Percentiles rank a stretch among this genome's conserved stretches.
These are phyloP conservation scores for Seriola quinqueradiata DNA, from an alignment of 2,113 vertebrate species.

Conservation along the genomic window DNA sequence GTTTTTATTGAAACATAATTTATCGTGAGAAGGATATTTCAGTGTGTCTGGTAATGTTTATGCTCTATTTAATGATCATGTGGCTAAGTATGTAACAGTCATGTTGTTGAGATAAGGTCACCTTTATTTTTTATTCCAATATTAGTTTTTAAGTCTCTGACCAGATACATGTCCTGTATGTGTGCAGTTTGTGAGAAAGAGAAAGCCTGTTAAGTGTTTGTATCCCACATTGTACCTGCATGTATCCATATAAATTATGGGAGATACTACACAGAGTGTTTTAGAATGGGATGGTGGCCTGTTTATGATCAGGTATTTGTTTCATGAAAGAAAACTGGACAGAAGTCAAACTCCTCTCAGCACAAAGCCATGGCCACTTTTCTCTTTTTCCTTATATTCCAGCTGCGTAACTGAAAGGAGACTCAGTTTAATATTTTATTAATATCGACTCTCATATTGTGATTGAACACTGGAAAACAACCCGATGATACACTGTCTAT, in stretches of 20 bases:
- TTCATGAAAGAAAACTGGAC: conserved; percentile 51
- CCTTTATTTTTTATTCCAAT: neutral
- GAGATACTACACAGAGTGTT: conserved; percentile 2
- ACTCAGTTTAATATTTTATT: conserved; percentile 29
- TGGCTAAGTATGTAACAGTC: neutral
- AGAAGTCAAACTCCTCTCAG: conserved; percentile 49
- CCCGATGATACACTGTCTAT: conserved; percentile 15
- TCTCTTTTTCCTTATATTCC: conserved; percentile 24
- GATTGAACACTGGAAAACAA: conserved; percentile 34
- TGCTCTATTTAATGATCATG: conserved; percentile 5
- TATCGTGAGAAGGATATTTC: conserved; percentile 7
- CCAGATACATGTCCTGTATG: neutral
- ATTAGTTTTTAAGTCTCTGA: neutral
- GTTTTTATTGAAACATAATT: conserved; percentile 21
- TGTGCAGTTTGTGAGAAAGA: conserved; percentile 3
- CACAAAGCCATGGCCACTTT: conserved; percentile 32
- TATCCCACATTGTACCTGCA: neutral
- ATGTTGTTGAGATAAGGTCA: neutral
- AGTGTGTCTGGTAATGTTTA: neutral
- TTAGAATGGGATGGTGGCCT: neutral
- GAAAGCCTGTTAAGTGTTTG: neutral
- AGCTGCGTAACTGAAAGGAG: conserved; percentile 51
- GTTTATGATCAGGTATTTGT: conserved; percentile 38
- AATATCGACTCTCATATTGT: conserved; percentile 44
- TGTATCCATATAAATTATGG: neutral